Evolutionary conservation across 2,113 vertebrate species (phyloP), one percentile per base, ranked within the genome.

Genomic region (Psophia crepitans): DNA sequence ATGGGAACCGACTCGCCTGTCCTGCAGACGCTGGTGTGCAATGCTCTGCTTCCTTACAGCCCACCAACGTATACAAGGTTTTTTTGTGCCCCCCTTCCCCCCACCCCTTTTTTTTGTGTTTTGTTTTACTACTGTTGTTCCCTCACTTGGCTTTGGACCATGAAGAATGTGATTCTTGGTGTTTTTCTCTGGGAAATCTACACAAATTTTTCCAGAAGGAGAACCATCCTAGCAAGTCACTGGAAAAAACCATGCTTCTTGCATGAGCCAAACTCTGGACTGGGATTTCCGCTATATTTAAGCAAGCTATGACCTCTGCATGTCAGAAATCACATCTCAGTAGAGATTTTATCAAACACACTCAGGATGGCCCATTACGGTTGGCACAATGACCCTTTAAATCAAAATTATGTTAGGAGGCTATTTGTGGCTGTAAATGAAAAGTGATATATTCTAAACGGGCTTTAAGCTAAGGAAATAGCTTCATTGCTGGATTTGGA

Each of bases 31-130:
- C 20, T 73, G 33, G 0, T 11, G 8, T 30, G 33, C 22, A 53
- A 15, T 28, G 17, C 3, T 64, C 16, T 4, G 2, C 3, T 58
- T 86, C 30, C 68, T 65, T 60, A 44, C 10, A 87, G 39, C 30
- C 39, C 43, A 33, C 2, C 3, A 1, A 15, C n/a, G 66, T 0
- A 0, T 41, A 44, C 1, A 4, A 44, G 8, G n/a, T n/a, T n/a
- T n/a, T n/a, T n/a, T n/a, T n/a, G n/a, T n/a, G n/a, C n/a, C n/a
- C n/a, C n/a, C n/a, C n/a, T n/a, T n/a, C n/a, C n/a, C n/a, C n/a
- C n/a, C n/a, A n/a, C n/a, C n/a, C n/a, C n/a, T n/a, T n/a, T n/a
- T n/a, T n/a, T n/a, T n/a, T 16, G 5, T 27, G 15, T 51, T 53
- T 53, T 53, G 13, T 15, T 58, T 74, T 35, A 12, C 13, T 44